Conservation (phyloP, 2,888 invertebrate species). For the Trachelus troglodyta region DNA sequence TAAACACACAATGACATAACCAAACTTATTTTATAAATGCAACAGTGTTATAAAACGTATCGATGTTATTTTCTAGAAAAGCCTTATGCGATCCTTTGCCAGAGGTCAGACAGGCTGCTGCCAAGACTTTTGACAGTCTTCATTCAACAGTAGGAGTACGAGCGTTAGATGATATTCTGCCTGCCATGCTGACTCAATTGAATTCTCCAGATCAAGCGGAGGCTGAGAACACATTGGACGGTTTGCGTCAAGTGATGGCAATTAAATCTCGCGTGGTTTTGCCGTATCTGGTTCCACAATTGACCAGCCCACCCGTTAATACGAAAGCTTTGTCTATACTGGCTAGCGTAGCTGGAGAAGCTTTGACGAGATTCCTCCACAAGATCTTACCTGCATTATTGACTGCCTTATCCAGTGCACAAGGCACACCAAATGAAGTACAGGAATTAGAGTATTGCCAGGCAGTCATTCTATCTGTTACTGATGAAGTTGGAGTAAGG, state of each 20-base stretch:
- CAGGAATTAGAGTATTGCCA: slow-evolving; percentile 92
- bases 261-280: slow-evolving; percentile 95
- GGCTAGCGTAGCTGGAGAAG: slow-evolving; percentile 94
- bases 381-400: slow-evolving; percentile 94
- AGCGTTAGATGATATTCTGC: slow-evolving; percentile 96
- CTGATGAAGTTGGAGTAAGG: slow-evolving; percentile 87
- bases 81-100: slow-evolving; percentile 94
- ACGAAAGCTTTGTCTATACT: slow-evolving; percentile 94
- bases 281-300: slow-evolving; percentile 94
- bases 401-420: slow-evolving; percentile 77
- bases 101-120: slow-evolving; percentile 94
- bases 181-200: slow-evolving; percentile 85
- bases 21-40: neutral
- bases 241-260: slow-evolving; percentile 95
- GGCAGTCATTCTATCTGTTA: slow-evolving; percentile 90
- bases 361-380: slow-evolving; percentile 88
- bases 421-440: slow-evolving; percentile 74
- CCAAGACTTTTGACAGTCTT: slow-evolving; percentile 95
- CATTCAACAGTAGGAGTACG: slow-evolving; percentile 93
- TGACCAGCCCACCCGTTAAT: slow-evolving; percentile 90
- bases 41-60: neutral
- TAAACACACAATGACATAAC: slow-evolving; percentile 26
- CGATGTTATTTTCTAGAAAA: slow-evolving; percentile 68
- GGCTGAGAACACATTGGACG: slow-evolving; percentile 94
- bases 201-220: slow-evolving; percentile 82